Percentiles rank a stretch among this genome's conserved stretches.
Evolutionary conservation across 2,113 vertebrate genomes (phyloP).

Genomic region (Pollimyrus isidori): DNA sequence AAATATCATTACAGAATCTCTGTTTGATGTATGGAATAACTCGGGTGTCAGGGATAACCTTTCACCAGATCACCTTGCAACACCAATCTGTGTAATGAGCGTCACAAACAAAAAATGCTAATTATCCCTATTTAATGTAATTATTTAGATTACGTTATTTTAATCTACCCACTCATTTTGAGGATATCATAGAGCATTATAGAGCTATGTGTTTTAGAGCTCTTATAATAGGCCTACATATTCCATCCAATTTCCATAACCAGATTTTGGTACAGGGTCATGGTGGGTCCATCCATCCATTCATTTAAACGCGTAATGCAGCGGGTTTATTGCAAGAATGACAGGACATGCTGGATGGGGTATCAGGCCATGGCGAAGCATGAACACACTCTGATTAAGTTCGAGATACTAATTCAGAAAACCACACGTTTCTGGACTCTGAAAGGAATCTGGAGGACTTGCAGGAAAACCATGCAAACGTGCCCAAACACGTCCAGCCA

Average conservation of each 20-base stretch:
- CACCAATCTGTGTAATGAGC: not conserved
- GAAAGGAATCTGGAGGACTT: not conserved
- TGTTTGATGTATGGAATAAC: slow-evolving; percentile 1
- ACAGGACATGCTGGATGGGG: not conserved
- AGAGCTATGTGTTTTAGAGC: not conserved
- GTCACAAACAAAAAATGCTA: not conserved
- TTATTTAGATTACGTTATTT: not conserved
- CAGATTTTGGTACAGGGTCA: not conserved
- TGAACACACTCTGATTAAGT: not conserved
- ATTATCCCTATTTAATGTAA: not conserved
- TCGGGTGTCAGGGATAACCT: not conserved
- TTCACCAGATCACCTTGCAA: not conserved
- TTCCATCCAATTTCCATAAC: not conserved
- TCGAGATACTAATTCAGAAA: not conserved
- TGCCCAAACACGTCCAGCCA: not conserved
- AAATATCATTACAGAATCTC: slow-evolving; percentile 4
- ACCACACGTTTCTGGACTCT: not conserved
- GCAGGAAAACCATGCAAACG: not conserved
- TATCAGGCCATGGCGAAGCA: not conserved
- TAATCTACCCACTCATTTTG: not conserved
- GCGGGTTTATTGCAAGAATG: not conserved
- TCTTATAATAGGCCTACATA: not conserved
- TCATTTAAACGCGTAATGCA: not conserved
- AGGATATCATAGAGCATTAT: not conserved
- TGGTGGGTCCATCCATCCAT: not conserved